Base-by-base conservation (phyloP, 2,113 vertebrate species). In the Seriola quinqueradiata region DNA sequence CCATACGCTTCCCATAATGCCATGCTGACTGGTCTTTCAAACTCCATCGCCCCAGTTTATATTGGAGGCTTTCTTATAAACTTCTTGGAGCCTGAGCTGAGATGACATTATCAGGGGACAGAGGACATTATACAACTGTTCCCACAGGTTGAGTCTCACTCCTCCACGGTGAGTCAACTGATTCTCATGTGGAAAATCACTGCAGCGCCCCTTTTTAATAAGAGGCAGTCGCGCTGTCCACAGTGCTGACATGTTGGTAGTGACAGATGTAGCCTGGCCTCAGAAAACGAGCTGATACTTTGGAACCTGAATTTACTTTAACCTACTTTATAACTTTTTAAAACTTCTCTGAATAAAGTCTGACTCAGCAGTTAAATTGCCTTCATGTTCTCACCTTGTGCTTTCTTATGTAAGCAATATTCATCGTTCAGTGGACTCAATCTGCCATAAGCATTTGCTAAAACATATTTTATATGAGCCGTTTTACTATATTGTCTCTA, bases 151-250 rank as follows among this genome's bases (percentile, higher is more conserved):
- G 54, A 75, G 48, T 54, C 13, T 8, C 34, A 40, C 70, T 70
- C 19, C 14, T 70, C 40, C 71, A 54, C 40, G 46, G 73, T 32
- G 40, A 77, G 75, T 58, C 57, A 48, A 36, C 60, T 11, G 57
- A 69, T 65, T 42, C 76, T 84, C 54, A 12, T 75, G 88, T 82
- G 76, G 83, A 63, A 88, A 90, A 83, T 80, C 61, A 63, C 16
- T n/a, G 28, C 28, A 67, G 65, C 46, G 17, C 2, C 25, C 58
- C 55, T 80, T 28, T 79, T 79, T 81, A 75, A 63, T 68, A 50
- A 12, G 57, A 85, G 69, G 34, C 83, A 10, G 87, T 71, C 57
- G 55, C 40, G 84, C 82, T 81, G 66, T 85, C 57, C 48, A 55
- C 78, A 50, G 48, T 46, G 72, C 34, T 75, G 72, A 85, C 77